Percentiles rank a stretch among this genome's conserved stretches.
These are phyloP conservation scores for Frankliniella intonsa DNA, from an alignment of 2,888 invertebrate genomes.

Conservation along the genomic window DNA sequence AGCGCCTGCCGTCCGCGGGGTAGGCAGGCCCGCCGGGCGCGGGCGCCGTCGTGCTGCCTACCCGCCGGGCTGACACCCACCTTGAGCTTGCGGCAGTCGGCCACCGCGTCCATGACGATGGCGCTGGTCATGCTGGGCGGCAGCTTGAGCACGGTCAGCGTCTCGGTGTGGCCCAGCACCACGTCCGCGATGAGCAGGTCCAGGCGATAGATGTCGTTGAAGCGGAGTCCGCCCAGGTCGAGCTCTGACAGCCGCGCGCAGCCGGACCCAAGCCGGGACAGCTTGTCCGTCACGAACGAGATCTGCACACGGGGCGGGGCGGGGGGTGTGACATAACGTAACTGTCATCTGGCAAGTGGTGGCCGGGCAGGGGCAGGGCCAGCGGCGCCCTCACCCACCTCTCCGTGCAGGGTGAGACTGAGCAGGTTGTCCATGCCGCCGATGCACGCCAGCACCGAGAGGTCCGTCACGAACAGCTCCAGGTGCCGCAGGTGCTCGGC, in stretches of 20 bases:
- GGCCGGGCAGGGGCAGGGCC: too few relatives aligned
- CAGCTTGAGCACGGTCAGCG: conserved; percentile 12
- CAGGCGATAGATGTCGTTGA: conserved; percentile 19
- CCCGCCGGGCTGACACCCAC: background rate
- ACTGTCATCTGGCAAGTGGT: too few relatives aligned
- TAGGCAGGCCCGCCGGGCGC: background rate
- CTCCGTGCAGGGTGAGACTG: background rate
- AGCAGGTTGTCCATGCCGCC: conserved; percentile 21
- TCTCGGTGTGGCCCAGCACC: background rate
- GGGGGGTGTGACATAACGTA: background rate
- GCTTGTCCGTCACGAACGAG: conserved; percentile 21
- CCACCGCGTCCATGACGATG: background rate
- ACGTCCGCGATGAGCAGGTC: conserved; percentile 15
- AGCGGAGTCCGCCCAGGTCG: conserved; percentile 3
- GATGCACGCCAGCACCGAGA: background rate
- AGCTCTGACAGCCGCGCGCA: background rate
- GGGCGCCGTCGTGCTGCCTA: background rate
- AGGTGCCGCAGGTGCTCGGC: conserved; percentile 5
- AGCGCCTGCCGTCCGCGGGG: background rate
- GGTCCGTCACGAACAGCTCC: background rate
- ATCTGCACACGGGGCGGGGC: background rate
- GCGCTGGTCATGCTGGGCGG: background rate
- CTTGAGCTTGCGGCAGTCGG: conserved; percentile 5
- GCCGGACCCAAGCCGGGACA: background rate
- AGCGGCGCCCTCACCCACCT: background rate